Evolutionary conservation across 2,888 invertebrate species (phyloP).

Genomic region (Tiphia femorata): DNA sequence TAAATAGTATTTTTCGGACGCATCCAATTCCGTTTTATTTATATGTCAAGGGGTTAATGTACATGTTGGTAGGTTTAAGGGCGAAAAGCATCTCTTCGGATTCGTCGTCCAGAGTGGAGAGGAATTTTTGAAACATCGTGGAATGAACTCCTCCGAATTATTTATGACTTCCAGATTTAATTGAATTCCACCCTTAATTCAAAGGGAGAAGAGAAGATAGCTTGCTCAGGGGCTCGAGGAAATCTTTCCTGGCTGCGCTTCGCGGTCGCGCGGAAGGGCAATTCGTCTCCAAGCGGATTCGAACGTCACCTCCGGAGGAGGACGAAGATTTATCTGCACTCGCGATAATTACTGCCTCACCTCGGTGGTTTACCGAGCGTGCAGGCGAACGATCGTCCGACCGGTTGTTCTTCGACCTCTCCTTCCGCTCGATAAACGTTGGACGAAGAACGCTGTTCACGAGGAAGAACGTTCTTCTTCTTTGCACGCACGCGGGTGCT

Average conservation of each 20-base stretch:
- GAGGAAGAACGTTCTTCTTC: neutral
- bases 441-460: neutral
- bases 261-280: constrained; percentile 8
- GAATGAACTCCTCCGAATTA: no score
- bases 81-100: no score
- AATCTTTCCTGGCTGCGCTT: neutral
- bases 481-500: neutral
- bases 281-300: constrained; percentile 23
- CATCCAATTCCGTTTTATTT: no score
- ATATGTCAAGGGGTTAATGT: no score
- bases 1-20: no score
- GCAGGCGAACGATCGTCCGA: neutral
- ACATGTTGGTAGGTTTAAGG: no score
- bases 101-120: no score
- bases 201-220: no score
- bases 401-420: constrained; percentile 4
- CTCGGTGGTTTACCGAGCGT: neutral
- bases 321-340: constrained; percentile 39
- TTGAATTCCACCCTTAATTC: no score
- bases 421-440: neutral
- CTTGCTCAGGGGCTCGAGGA: no score
- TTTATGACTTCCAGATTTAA: no score
- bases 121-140: no score
- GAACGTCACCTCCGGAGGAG: constrained; percentile 8
- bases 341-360: constrained; percentile 30